A percentile compares a stretch with the other conserved stretches of the same genome.
Evolutionary conservation across 2,888 invertebrate species (phyloP).

Genomic region (Drosophila bunnanda): DNA sequence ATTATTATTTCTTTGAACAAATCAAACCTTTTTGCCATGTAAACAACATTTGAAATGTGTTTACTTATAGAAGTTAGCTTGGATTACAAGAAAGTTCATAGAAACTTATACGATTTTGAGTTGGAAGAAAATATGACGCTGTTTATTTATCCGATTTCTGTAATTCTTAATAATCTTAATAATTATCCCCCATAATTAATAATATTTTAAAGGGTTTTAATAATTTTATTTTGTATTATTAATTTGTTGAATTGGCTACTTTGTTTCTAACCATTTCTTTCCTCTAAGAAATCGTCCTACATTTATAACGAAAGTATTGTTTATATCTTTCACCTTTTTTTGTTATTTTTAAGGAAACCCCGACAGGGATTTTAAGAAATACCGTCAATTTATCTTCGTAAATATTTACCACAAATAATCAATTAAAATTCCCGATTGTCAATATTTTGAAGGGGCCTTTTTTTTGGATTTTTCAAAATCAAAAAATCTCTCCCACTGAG

Average conservation of each 20-base stretch:
- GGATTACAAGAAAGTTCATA: background rate
- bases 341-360: background rate
- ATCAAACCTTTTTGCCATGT: background rate
- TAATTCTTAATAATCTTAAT: no score
- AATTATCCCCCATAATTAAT: no score
- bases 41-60: background rate
- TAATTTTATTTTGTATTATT: background rate
- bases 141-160: no score
- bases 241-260: background rate
- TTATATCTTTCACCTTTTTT: background rate
- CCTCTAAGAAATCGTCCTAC: background rate
- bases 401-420: constrained; percentile 15
- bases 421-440: constrained; percentile 51
- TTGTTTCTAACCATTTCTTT: no score
- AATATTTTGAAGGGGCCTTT: constrained; percentile 5
- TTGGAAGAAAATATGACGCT: no score
- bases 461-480: background rate
- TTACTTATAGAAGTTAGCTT: background rate
- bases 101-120: no score
- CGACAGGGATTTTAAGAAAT: background rate
- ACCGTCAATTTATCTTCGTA: background rate
- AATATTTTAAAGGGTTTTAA: background rate
- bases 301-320: background rate
- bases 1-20: background rate
- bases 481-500: constrained; percentile 12